Conservation (phyloP, 2,113 vertebrate species). For the Mormyrus lacerda region DNA sequence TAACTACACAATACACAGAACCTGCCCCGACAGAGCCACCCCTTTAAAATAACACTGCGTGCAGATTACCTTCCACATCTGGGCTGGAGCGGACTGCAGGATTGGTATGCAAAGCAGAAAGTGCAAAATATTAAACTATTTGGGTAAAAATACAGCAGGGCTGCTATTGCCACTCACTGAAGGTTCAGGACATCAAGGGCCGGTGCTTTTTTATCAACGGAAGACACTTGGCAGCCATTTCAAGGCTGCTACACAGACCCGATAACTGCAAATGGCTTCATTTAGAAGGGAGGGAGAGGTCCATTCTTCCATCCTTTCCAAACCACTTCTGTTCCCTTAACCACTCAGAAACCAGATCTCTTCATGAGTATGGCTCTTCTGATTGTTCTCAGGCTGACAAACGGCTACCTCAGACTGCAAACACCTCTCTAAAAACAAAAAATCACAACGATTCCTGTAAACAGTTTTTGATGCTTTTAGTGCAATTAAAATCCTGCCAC, state of each 20-base stretch:
- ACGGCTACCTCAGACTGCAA: not conserved
- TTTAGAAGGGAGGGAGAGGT: not conserved
- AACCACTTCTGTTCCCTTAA: not conserved
- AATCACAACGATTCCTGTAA: constrained; percentile 39
- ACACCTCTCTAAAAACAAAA: constrained; percentile 17
- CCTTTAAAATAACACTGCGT: not conserved
- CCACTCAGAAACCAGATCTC: not conserved
- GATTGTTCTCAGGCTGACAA: not conserved
- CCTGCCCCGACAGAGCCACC: not conserved
- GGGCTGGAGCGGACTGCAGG: not conserved
- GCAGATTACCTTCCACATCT: not conserved
- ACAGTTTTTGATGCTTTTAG: constrained; percentile 45
- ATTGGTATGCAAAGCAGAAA: not conserved
- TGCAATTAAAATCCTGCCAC: constrained; percentile 53
- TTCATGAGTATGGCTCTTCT: not conserved
- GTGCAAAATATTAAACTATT: constrained; percentile 3
- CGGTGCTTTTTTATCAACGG: constrained; percentile 1
- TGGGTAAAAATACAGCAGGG: not conserved
- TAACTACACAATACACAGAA: not conserved
- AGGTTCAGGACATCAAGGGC: not conserved
- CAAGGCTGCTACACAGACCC: not conserved
- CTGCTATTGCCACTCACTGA: not conserved
- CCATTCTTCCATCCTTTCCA: not conserved
- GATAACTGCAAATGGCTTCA: not conserved
- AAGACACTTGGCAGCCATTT: constrained; percentile 5